phyloP scores from a whole-genome alignment of 2,888 invertebrate genomes.

The Eristalis tenax region DNA sequence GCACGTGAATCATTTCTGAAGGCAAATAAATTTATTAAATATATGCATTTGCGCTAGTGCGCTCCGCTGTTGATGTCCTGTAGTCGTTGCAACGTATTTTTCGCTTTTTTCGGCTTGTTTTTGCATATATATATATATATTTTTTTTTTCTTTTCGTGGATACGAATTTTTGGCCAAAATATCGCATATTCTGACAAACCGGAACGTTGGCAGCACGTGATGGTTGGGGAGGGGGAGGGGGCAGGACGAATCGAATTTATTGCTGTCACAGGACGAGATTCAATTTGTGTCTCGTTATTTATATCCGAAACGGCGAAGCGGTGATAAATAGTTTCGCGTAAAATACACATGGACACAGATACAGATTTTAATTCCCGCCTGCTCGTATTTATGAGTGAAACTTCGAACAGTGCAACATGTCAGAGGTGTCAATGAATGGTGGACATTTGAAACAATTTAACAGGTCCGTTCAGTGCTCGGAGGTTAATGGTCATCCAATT shows the following conservation, averaged over 20 bases:
- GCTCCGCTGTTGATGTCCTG: conserved; percentile 40
- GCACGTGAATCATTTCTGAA: conserved; percentile 71
- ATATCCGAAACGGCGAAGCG: conserved; percentile 62
- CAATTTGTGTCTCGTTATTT: conserved; percentile 71
- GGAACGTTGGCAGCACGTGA: neutral
- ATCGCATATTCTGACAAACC: conserved; percentile 5
- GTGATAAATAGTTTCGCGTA: conserved; percentile 64
- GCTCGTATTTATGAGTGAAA: neutral
- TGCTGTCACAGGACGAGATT: conserved; percentile 70
- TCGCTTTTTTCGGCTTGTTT: neutral
- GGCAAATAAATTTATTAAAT: conserved; percentile 71
- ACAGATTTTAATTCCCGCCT: neutral
- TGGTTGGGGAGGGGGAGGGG: neutral
- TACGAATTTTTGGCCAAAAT: conserved; percentile 48
- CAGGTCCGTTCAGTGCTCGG: neutral
- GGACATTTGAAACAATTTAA: neutral
- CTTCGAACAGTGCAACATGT: neutral
- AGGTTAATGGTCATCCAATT: neutral
- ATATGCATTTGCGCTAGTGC: conserved; percentile 62
- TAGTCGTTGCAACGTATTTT: conserved; percentile 17
- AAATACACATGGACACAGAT: conserved; percentile 2
- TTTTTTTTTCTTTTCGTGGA: conserved; percentile 41
- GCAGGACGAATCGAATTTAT: conserved; percentile 58
- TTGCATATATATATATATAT: too few relatives aligned
- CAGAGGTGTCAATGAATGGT: neutral